These are phyloP conservation scores for Turnix velox DNA, from an alignment of 2,113 vertebrate genomes.

Conservation along the genomic window DNA sequence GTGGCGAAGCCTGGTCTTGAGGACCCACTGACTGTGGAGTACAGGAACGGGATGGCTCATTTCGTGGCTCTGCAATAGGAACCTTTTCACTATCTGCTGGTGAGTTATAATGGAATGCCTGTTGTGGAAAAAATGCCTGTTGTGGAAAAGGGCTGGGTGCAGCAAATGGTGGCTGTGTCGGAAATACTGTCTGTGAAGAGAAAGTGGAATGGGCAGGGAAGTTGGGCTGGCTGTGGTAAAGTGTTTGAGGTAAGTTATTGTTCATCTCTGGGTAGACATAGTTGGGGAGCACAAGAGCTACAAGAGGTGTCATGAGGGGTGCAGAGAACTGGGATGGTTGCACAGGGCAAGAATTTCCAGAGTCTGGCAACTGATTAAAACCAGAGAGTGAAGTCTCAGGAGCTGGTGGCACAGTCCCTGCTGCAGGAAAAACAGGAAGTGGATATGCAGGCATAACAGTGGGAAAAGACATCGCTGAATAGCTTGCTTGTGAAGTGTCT, in stretches of 20 bases:
- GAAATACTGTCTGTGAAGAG: constrained; percentile 62
- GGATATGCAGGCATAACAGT: constrained; percentile 79
- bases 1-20: constrained; percentile 72
- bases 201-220: constrained; percentile 61
- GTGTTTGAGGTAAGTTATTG: constrained; percentile 58
- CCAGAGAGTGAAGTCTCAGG: constrained; percentile 62
- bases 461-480: constrained; percentile 79
- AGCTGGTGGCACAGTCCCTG: constrained; percentile 39
- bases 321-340: constrained; percentile 71
- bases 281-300: constrained; percentile 85
- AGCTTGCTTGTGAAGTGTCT: constrained; percentile 82
- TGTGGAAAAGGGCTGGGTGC: constrained; percentile 54
- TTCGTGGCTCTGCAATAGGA: constrained; percentile 36
- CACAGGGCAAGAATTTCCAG: constrained; percentile 64
- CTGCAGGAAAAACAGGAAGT: constrained; percentile 76
- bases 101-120: constrained; percentile 70
- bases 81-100: constrained; percentile 61
- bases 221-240: constrained; percentile 72
- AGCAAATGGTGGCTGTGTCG: constrained; percentile 68
- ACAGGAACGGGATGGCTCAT: constrained; percentile 70
- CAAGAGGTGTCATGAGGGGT: constrained; percentile 81
- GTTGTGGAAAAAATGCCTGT: constrained; percentile 47
- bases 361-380: constrained; percentile 66
- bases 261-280: constrained; percentile 77
- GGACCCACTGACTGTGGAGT: constrained; percentile 71